These are phyloP conservation scores for Catocala sponsa DNA, from an alignment of 2,888 invertebrate genomes.

Conservation along the genomic window DNA sequence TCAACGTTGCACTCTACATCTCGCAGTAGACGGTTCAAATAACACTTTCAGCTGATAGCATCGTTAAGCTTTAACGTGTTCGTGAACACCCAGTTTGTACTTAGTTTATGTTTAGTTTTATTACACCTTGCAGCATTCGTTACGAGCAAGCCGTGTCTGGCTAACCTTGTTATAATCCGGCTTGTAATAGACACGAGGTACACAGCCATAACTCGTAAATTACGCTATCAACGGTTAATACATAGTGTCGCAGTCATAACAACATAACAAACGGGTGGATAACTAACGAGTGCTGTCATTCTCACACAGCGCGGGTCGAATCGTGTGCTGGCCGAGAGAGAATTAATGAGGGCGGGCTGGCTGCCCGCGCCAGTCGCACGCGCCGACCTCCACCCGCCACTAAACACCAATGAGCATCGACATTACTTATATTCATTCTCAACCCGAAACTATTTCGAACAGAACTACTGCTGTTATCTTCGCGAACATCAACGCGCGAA, in stretches of 20 bases:
- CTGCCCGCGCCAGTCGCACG: conserved; percentile 53
- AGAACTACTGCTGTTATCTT: conserved; percentile 30
- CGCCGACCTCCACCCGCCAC: conserved; percentile 42
- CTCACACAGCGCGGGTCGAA: conserved; percentile 66
- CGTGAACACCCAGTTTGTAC: conserved; percentile 68
- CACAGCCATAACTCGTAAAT: conserved; percentile 50
- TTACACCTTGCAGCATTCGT: conserved; percentile 56
- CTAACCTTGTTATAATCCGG: conserved; percentile 47
- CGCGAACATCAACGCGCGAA: background rate
- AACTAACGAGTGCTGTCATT: conserved; percentile 78
- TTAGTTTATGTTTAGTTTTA: conserved; percentile 72
- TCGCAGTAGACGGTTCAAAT: conserved; percentile 61
- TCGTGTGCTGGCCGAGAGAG: conserved; percentile 63
- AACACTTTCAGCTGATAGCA: conserved; percentile 69
- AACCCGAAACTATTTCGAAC: conserved; percentile 31
- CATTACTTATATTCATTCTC: conserved; percentile 45
- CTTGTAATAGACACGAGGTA: conserved; percentile 45
- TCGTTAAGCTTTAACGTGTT: conserved; percentile 67
- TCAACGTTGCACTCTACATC: conserved; percentile 58
- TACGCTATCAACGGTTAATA: conserved; percentile 65
- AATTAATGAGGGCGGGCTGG: conserved; percentile 67
- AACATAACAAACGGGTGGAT: conserved; percentile 64
- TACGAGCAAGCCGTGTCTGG: conserved; percentile 46
- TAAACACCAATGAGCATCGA: conserved; percentile 46
- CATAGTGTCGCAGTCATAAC: conserved; percentile 70